A percentile compares a stretch with the other conserved stretches of the same genome.
Evolutionary conservation across 2,113 vertebrate genomes (phyloP).

Genomic region (Sprattus sprattus): DNA sequence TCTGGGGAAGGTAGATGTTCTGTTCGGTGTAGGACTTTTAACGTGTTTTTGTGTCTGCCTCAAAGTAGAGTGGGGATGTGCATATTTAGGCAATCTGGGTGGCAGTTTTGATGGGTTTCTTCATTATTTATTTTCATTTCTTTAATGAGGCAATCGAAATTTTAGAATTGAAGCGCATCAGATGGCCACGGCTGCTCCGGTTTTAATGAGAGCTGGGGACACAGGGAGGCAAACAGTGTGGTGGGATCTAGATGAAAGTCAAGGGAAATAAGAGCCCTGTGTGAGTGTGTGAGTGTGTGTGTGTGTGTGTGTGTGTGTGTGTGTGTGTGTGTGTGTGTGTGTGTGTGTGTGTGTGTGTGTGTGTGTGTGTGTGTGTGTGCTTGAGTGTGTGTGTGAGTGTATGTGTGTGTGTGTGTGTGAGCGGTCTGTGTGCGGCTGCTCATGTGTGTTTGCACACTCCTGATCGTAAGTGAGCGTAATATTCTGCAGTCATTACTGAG

Average conservation of each 20-base stretch:
- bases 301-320: neutral
- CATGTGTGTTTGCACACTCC: neutral
- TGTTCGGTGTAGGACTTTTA: neutral
- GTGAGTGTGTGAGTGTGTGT: neutral
- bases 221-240: neutral
- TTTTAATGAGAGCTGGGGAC: neutral
- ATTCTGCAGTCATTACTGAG: slow-evolving; percentile 4
- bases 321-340: neutral
- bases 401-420: neutral
- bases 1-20: neutral
- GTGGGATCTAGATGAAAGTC: neutral
- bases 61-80: neutral
- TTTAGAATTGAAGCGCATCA: neutral
- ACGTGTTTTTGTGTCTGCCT: neutral
- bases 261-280: neutral
- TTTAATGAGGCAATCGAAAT: slow-evolving; percentile 24
- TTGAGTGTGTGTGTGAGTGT: neutral
- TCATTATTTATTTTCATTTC: neutral
- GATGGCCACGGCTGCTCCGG: neutral
- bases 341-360: neutral
- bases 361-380: neutral
- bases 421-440: neutral
- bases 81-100: neutral
- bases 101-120: neutral
- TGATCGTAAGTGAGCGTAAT: neutral